Percentiles rank a stretch among this genome's conserved stretches.
These are phyloP conservation scores for Crax fasciolata DNA, from an alignment of 2,797 vertebrate species.

Conservation along the genomic window DNA sequence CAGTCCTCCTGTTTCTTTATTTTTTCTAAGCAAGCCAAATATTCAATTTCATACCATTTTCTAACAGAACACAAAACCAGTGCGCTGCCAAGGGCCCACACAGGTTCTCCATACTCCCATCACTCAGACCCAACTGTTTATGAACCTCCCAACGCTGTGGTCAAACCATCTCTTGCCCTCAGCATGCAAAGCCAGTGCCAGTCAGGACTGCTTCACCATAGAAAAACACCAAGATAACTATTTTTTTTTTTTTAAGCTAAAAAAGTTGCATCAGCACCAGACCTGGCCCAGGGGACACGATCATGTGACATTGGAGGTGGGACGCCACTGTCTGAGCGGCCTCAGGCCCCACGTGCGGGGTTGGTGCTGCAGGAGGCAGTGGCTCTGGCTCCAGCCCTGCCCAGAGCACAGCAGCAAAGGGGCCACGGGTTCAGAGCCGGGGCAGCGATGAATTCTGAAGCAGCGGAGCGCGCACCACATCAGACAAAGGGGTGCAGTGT, in stretches of 20 bases:
- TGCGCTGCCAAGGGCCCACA: background rate
- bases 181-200: background rate
- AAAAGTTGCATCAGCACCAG: fast-evolving
- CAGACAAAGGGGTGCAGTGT: constrained; percentile 41
- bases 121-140: background rate
- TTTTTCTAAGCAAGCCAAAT: background rate
- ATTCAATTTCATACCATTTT: background rate
- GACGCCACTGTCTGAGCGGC: no score
- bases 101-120: fast-evolving
- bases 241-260: background rate
- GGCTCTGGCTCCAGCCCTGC: background rate
- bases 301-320: fast-evolving
- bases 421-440: background rate
- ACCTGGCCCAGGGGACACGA: background rate
- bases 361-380: fast-evolving
- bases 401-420: fast-evolving
- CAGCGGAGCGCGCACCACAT: background rate
- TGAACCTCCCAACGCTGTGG: background rate
- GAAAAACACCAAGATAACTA: background rate
- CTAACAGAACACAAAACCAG: background rate
- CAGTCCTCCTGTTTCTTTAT: fast-evolving
- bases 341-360: fast-evolving
- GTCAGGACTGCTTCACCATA: background rate
- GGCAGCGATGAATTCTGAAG: constrained; percentile 52
- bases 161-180: fast-evolving